Conservation (phyloP, 2,113 vertebrate species). For the Phyllostomus discolor region DNA sequence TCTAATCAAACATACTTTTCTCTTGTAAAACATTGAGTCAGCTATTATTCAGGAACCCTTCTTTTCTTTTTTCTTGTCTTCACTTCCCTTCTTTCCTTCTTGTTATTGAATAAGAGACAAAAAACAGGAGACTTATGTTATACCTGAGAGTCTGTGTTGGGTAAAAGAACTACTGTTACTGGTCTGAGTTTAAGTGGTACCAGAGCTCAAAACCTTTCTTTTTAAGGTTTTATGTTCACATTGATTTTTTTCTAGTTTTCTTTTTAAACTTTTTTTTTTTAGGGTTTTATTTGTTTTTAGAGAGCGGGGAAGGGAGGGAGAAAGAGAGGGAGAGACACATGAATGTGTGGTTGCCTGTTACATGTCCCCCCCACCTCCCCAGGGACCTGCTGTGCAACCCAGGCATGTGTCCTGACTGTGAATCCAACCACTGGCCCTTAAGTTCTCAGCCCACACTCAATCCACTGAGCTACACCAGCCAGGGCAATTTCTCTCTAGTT, state of each 20-base stretch:
- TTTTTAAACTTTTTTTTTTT: background rate
- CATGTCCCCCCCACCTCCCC: no score
- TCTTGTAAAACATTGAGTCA: background rate
- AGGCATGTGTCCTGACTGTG: no score
- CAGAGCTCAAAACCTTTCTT: background rate
- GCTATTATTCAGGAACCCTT: background rate
- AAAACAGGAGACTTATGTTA: background rate
- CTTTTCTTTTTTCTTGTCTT: background rate
- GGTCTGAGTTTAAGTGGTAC: background rate
- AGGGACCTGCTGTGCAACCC: no score
- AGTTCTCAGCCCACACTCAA: no score
- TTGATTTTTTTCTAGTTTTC: background rate
- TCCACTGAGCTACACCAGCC: no score
- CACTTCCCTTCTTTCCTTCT: background rate
- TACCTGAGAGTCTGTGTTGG: background rate
- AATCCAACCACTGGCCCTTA: no score
- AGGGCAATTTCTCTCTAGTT: background rate
- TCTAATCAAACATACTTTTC: background rate
- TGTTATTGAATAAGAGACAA: background rate
- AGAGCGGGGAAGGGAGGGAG: no score
- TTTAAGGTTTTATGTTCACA: background rate
- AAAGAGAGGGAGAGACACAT: no score
- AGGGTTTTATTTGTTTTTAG: no score
- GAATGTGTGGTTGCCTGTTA: no score
- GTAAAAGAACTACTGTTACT: background rate